phyloP scores from a whole-genome alignment of 2,888 invertebrate genomes.

The Orthosia gothica region DNA sequence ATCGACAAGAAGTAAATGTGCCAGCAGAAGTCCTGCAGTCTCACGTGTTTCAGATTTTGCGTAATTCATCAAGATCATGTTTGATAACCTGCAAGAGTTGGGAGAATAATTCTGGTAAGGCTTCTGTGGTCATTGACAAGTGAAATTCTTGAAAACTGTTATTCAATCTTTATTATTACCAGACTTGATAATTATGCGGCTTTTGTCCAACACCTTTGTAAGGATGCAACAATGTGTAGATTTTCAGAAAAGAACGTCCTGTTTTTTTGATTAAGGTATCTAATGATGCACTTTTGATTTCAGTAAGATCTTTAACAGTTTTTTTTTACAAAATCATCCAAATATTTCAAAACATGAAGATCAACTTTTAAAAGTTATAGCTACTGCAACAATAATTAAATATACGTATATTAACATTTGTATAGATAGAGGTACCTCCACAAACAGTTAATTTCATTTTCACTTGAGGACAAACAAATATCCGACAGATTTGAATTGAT shows the following conservation, averaged over 20 bases:
- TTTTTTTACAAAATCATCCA: neutral
- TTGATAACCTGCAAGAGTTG: constrained; percentile 53
- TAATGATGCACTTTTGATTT: neutral
- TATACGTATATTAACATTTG: neutral
- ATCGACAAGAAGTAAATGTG: constrained; percentile 43
- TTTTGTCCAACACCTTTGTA: constrained; percentile 15
- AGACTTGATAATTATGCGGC: neutral
- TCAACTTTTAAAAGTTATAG: neutral
- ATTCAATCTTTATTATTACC: neutral
- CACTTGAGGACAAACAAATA: neutral
- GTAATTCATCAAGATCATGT: constrained; percentile 59
- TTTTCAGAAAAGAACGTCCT: neutral
- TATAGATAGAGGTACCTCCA: neutral
- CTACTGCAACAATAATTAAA: neutral
- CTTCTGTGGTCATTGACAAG: constrained; percentile 49
- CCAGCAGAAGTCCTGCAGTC: constrained; percentile 77
- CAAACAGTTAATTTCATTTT: neutral
- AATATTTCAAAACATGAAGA: neutral
- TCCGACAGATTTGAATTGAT: neutral
- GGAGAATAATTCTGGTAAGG: constrained; percentile 35
- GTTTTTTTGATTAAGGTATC: neutral
- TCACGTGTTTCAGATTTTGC: constrained; percentile 75
- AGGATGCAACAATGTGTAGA: neutral
- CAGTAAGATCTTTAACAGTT: neutral
- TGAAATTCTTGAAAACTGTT: constrained; percentile 30